Evolutionary conservation across 2,888 invertebrate genomes (phyloP).

Genomic region (Lycophotia porphyrea): DNA sequence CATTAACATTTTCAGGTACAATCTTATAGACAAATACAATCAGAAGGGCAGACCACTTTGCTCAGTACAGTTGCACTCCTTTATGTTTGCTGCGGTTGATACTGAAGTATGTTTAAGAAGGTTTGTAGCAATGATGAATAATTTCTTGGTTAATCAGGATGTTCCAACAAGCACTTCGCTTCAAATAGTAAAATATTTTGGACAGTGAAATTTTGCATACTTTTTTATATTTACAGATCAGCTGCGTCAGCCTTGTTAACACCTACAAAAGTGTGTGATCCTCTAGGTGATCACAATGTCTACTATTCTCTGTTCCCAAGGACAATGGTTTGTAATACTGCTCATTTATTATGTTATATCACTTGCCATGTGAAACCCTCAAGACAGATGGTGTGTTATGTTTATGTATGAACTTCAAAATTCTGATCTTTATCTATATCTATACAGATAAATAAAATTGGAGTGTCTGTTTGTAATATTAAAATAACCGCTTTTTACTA

Average conservation of each 20-base stretch:
- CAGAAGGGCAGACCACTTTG: slow-evolving; percentile 94
- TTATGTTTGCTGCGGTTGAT: slow-evolving; percentile 97
- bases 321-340: slow-evolving; percentile 72
- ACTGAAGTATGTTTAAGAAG: slow-evolving; percentile 95
- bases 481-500: no score
- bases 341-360: background rate
- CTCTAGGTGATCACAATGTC: slow-evolving; percentile 84
- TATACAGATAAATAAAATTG: no score
- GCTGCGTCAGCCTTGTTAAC: slow-evolving; percentile 77
- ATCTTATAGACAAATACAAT: slow-evolving; percentile 90
- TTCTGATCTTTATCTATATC: background rate
- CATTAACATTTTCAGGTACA: slow-evolving; percentile 89
- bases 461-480: no score
- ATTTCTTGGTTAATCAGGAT: background rate
- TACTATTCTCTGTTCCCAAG: slow-evolving; percentile 84
- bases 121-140: slow-evolving; percentile 72
- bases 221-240: slow-evolving; percentile 73
- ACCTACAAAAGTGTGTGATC: slow-evolving; percentile 85
- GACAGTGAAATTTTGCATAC: background rate
- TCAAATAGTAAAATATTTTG: background rate
- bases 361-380: background rate
- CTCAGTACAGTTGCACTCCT: slow-evolving; percentile 95
- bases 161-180: background rate
- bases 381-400: background rate
- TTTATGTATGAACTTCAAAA: background rate